Base-by-base conservation (phyloP, 1,140 invertebrate species). In the Lucilia sericata region DNA sequence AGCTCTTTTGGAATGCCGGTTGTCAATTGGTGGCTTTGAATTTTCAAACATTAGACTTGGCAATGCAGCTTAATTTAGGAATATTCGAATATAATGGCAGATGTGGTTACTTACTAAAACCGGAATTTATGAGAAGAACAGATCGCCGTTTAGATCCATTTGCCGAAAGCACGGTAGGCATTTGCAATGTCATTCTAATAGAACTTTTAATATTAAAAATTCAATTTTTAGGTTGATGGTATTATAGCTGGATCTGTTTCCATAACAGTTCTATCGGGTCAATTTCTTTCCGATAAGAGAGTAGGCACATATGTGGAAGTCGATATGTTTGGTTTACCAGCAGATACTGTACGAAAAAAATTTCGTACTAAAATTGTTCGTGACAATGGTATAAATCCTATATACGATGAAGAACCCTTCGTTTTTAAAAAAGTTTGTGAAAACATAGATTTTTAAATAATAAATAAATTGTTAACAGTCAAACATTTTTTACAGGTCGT, bases 1-100 rank as follows among this genome's bases (percentile, higher is more conserved):
- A 94, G 91, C 96, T 99, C 60, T 99, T 99, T 92, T 99, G 99
- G 99, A 99, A 99, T 92, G 98, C 98, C 7, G 99, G 99, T 1
- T 99, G 98, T 92, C 99, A 99, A 90, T 93, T 99, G 91, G 99
- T 99, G 10, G 98, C 99, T 0, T 93, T 99, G 0, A 99, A 99
- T 92, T 99, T 98, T 92, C 99, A 99, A 93, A 99, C 98, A 0
- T 92, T 99, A 60, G 97, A 98, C 91, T 92, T 99, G 81, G 97
- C 98, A 21, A 99, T 99, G 98, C 99, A 99, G 91, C 93, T 99
- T 8, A 99, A 99, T 92, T 92, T 99, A 86, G 99, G 99, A 70
- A 98, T 99, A 87, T 99, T 99, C 91, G 99, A 99, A 91, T 99
- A 99, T 90, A 99, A 99, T 92, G 94, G 96, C 49, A 95, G 98